Evolutionary conservation across 2,888 invertebrate genomes (phyloP), one percentile per base, ranked within the genome.

Genomic region (Lasioglossum pauxillum): DNA sequence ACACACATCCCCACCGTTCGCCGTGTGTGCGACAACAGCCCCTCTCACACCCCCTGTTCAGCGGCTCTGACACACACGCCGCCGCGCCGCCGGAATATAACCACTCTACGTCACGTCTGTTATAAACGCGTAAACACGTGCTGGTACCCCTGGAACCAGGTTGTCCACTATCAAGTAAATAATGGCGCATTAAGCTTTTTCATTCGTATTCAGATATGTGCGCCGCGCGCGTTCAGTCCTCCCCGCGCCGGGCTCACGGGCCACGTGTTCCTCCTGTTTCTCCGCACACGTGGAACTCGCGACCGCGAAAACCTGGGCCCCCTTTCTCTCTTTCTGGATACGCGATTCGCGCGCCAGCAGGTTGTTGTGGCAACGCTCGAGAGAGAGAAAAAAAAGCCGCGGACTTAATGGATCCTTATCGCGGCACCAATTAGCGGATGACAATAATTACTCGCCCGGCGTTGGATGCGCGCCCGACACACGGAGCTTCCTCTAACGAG

Each of bases 141-240:
- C 93, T 92, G 92, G 91, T 90, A 90, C 90, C 91, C 89, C 80
- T 91, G 91, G 91, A 90, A 92, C 93, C 93, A 92, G 92, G 91
- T 94, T 94, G 94, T 95, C 95, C 94, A 94, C 94, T 94, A 94
- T 94, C 94, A 91, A 94, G 94, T 94, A 94, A 95, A 95, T 95
- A 94, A 95, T 94, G 94, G 94, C 93, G 92, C 94, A 95, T 95
- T 94, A 94, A 94, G 93, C 93, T 94, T 95, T 95, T 94, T 95
- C 94, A 93, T 95, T 94, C 93, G 90, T 83, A 89, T 89, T 88
- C 89, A 81, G 88, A 85, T 87, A 87, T 90, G 87, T 89, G 85
- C 82, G 81, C 75, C 57, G 80, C 60, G 80, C 60, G 60, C 27
- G 90, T 81, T 84, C 86, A 57, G 80, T 44, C 27, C 41, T 53